Base-by-base conservation (phyloP, 1,140 invertebrate species). In the Drosophila kikkawai region DNA sequence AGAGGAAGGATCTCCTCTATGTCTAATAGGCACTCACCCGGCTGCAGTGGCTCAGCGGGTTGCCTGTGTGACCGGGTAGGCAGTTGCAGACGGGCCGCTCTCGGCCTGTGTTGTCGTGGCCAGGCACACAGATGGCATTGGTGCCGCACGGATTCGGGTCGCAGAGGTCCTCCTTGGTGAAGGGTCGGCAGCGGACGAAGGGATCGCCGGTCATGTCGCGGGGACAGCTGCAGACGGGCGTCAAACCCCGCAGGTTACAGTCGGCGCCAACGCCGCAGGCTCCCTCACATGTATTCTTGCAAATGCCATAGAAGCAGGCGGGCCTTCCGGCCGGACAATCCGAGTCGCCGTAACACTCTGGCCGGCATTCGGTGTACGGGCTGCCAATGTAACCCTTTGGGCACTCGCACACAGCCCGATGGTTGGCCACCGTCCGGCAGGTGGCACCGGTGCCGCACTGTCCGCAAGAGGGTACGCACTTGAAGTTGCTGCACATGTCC, bases 181-280 rank as follows among this genome's bases (percentile, higher is more conserved):
- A 97, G 56, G 95, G 96, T 79, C 97, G 94, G 93, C 97, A 98
- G 75, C 94, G 94, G 2, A 95, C 94, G 92, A 97, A 98, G 15
- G 97, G 97, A 94, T 98, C 95, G 4, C 97, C 97, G 26, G 97
- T 97, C 95, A 96, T 97, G 86, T 97, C 96, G 82, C 94, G 95
- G 4, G 97, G 97, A 92, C 97, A 98, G 45, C 96, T 97, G 93
- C 97, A 98, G 34, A 98, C 95, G 22, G 96, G 97, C 29, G 95
- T 98, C 73, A 95, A 94, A 0, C 96, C 95, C 9, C 96, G 93
- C 36, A 97, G 94, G 78, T 96, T 92, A 47, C 91, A 92, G 39
- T 45, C 91, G 48, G 97, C 97, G 74, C 96, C 96, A 1, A 96
- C 93, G 37, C 97, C 97, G 84, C 97, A 98, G 13, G 95, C 95